Base-by-base conservation (phyloP, 2,113 vertebrate species). In the Coryphaenoides rupestris region DNA sequence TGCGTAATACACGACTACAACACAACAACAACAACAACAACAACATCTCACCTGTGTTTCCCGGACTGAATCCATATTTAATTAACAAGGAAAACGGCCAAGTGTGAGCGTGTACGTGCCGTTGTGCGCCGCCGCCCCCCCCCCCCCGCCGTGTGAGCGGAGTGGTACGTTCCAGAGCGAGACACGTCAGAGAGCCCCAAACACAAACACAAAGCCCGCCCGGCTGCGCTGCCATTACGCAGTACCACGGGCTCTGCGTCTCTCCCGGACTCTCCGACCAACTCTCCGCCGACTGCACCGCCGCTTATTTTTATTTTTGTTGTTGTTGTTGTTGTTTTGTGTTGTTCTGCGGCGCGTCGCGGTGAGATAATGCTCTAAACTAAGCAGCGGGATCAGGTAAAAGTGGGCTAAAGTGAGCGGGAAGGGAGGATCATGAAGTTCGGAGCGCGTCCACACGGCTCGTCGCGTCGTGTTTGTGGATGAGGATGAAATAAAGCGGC, bases 361-460 rank as follows among this genome's bases (percentile, higher is more conserved):
- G n/a, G n/a, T n/a, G n/a, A n/a, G n/a, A n/a, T n/a, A n/a, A n/a
- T n/a, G n/a, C n/a, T n/a, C n/a, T n/a, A n/a, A n/a, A n/a, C n/a
- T n/a, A n/a, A n/a, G n/a, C n/a, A n/a, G n/a, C n/a, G n/a, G n/a
- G n/a, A n/a, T n/a, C n/a, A n/a, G n/a, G n/a, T n/a, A n/a, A n/a
- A n/a, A n/a, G n/a, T n/a, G n/a, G n/a, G n/a, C n/a, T n/a, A n/a
- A n/a, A n/a, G n/a, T n/a, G n/a, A n/a, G n/a, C n/a, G 60, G 81
- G 13, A 58, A 69, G 84, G 88, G 80, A 81, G 78, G 81, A 87
- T 80, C 78, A 88, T 89, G 89, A 90, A 92, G 89, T 91, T 90
- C 90, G 87, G 86, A 91, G 87, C 47, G 40, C n/a, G 76, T 72
- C 61, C 64, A 12, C 60, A 65, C 79, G 82, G 70, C 58, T 79